Evolutionary conservation across 2,113 vertebrate genomes (phyloP).

Genomic region (Donacobius atricapilla): DNA sequence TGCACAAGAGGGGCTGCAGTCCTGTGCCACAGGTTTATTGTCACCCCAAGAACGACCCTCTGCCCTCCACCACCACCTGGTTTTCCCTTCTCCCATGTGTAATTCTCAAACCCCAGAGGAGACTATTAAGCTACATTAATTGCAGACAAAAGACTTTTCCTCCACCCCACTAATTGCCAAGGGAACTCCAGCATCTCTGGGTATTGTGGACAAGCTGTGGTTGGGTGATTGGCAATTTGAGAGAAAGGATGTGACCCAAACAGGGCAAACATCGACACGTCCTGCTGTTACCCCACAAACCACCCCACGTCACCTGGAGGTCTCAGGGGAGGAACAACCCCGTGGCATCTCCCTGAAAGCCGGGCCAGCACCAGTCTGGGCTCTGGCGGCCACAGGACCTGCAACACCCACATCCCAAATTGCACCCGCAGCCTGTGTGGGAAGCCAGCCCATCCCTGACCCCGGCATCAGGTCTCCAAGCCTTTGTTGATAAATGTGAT

Average conservation of each 20-base stretch:
- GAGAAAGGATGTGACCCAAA: neutral
- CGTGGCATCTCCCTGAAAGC: neutral
- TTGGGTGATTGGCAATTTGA: neutral
- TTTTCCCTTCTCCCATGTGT: neutral
- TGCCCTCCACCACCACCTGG: neutral
- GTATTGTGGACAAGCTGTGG: accelerated
- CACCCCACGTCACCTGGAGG: neutral
- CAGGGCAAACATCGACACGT: accelerated
- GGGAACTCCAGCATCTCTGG: neutral
- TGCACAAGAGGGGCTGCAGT: neutral
- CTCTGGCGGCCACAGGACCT: neutral
- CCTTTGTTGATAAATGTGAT: neutral
- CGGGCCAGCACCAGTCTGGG: neutral
- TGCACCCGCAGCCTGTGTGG: neutral
- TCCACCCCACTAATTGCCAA: neutral
- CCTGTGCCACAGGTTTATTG: neutral
- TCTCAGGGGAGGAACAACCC: neutral
- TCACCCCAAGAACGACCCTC: neutral
- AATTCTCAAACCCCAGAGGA: neutral
- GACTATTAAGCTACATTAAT: neutral
- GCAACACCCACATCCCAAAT: neutral
- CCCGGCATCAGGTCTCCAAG: neutral
- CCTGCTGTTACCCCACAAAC: neutral
- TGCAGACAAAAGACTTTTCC: neutral
- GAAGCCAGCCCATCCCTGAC: neutral